Base-by-base conservation (phyloP, 2,113 vertebrate genomes). In the Microcebus griseorufus region DNA sequence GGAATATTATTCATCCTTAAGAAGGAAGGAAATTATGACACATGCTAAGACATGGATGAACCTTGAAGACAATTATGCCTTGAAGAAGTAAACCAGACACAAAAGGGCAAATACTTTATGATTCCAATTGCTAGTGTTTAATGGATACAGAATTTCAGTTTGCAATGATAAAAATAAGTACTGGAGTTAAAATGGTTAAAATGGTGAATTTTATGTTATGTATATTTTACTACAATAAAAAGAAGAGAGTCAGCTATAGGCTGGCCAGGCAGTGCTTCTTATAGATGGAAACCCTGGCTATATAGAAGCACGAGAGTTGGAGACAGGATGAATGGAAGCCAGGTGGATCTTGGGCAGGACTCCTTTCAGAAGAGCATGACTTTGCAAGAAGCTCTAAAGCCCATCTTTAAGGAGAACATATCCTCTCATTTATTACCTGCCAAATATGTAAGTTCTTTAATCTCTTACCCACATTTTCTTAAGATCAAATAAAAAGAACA, bases 271-370 rank as follows among this genome's bases (percentile, higher is more conserved):
- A 2, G 16, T 20, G 0, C 20, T 18, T 37, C 29, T 37, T 39
- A 7, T 3, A 25, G 42, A 64, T 0, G 2, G 84, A 58, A 72
- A 42, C 79, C 34, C 16, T 25, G 1, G 25, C 60, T 64, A 12
- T 12, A 29, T 11, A 27, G 60, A 27, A 25, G 25, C 11, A 12
- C 1, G 25, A 64, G 11, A 64, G 25, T 29, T 2, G 8, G 60
- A 27, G 60, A 23, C 60, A 64, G n/a, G 37, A 23, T 17, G 2
- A 5, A 0, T 8, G 42, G n/a, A 48, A n/a, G 7, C 5, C 20
- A 2, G 9, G 0, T 7, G 42, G 34, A 5, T 14, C 70, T 9
- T 37, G 34, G 27, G 5, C 2, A 0, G 20, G 29, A 45, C 2
- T 25, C 17, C 18, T 86, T 88, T 39, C n/a, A 18, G 64, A 48